phyloP scores from a whole-genome alignment of 1,140 invertebrate genomes.

The Bactericera cockerelli region DNA sequence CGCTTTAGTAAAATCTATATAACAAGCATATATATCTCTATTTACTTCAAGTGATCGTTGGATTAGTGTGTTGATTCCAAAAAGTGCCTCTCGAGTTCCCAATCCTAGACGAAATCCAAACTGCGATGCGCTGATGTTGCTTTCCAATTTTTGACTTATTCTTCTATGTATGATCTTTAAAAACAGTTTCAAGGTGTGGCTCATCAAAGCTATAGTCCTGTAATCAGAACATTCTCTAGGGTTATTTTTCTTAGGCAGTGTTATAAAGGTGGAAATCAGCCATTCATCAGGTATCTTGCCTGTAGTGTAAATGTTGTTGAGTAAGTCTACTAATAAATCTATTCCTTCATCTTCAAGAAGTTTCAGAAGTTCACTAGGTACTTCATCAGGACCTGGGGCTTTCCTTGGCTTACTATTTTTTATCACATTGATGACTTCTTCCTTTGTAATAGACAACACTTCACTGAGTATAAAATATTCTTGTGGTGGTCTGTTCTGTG shows the following conservation, averaged over 20 bases:
- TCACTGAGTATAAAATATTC: not conserved
- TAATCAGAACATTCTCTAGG: conserved; percentile 10
- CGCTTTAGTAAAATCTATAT: not conserved
- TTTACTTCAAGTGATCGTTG: conserved; percentile 19
- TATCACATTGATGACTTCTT: not conserved
- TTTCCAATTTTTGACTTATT: conserved; percentile 10
- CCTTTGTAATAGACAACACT: not conserved
- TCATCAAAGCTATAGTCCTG: conserved; percentile 13
- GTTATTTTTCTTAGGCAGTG: conserved; percentile 11
- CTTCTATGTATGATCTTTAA: conserved; percentile 5
- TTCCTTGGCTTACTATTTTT: conserved; percentile 8
- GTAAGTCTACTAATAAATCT: conserved; percentile 6
- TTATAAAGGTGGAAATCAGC: conserved; percentile 16
- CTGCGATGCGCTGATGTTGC: conserved; percentile 13
- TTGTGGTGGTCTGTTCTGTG: not conserved
- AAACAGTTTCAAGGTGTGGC: no score
- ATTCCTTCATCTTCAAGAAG: conserved; percentile 13
- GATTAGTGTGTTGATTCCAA: conserved; percentile 19
- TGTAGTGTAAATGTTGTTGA: conserved; percentile 15
- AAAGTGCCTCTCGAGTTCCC: conserved; percentile 21
- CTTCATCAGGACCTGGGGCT: conserved; percentile 10
- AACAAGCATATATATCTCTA: conserved; percentile 17
- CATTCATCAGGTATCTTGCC: conserved; percentile 16
- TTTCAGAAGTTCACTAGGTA: conserved; percentile 13
- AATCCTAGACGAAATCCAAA: conserved; percentile 20